phyloP scores from a whole-genome alignment of 2,113 vertebrate genomes.

The Sylvilagus bachmani region DNA sequence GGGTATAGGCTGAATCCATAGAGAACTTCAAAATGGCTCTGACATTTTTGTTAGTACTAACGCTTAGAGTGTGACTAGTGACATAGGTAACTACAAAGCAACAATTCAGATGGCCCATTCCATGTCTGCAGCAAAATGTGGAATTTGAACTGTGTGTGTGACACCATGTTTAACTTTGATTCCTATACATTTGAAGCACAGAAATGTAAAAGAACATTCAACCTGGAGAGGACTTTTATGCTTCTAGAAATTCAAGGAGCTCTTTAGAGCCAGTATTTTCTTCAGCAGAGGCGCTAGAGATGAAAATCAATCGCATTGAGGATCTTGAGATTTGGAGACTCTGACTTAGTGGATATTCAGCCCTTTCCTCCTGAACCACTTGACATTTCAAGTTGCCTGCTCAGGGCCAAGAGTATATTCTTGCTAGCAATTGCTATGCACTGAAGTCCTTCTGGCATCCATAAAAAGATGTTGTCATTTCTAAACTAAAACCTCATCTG shows the following conservation, averaged over 20 bases:
- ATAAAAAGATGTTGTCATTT: slow-evolving; percentile 41
- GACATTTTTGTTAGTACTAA: background rate
- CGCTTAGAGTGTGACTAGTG: background rate
- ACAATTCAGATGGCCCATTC: background rate
- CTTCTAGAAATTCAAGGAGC: slow-evolving; percentile 67
- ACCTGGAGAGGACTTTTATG: slow-evolving; percentile 55
- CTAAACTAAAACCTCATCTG: slow-evolving; percentile 16
- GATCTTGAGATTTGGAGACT: slow-evolving; percentile 70
- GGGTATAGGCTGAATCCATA: background rate
- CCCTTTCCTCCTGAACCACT: slow-evolving; percentile 61
- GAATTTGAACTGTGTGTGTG: background rate
- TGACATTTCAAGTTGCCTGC: slow-evolving; percentile 66
- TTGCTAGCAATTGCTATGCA: slow-evolving; percentile 27
- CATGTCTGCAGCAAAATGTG: background rate
- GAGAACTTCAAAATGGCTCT: background rate
- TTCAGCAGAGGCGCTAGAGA: background rate
- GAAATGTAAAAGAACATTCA: slow-evolving; percentile 57
- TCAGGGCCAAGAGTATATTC: background rate
- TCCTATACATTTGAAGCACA: slow-evolving; percentile 6
- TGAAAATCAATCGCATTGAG: background rate
- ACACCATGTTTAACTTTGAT: slow-evolving; percentile 49
- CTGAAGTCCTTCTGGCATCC: background rate
- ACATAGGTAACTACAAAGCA: background rate
- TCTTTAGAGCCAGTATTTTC: slow-evolving; percentile 69
- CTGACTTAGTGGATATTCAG: slow-evolving; percentile 60